A percentile compares a stretch with the other conserved stretches of the same genome.
These are phyloP conservation scores for Saxicola maurus DNA, from an alignment of 2,797 vertebrate genomes.

Conservation along the genomic window DNA sequence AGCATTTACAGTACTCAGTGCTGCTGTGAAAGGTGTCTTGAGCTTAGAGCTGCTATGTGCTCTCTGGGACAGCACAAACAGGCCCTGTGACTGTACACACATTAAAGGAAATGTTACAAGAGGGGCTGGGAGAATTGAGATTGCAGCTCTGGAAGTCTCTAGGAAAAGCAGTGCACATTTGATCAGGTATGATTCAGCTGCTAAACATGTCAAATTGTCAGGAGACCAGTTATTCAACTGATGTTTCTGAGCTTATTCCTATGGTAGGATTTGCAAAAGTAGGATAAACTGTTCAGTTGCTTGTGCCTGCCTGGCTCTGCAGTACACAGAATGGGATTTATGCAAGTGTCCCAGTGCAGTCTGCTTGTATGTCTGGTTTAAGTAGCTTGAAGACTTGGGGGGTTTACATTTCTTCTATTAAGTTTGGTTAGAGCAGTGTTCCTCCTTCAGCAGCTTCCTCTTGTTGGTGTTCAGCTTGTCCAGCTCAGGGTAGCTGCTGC, in stretches of 20 bases:
- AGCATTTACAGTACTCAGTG: not conserved
- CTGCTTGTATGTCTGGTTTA: not conserved
- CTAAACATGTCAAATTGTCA: not conserved
- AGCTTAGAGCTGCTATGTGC: not conserved
- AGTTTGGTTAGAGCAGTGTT: not conserved
- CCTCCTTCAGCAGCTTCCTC: not conserved
- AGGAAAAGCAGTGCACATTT: not conserved
- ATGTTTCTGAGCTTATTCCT: not conserved
- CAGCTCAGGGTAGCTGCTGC: not conserved
- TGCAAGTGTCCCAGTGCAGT: not conserved
- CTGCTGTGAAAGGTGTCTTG: not conserved
- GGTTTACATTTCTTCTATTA: not conserved
- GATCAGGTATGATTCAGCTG: not conserved
- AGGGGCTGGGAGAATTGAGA: not conserved
- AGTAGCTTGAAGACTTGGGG: not conserved
- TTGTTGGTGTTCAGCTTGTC: not conserved
- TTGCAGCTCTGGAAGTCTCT: not conserved
- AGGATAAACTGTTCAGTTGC: not conserved
- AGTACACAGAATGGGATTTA: not conserved
- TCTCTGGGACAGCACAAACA: not conserved
- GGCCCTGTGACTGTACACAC: not conserved
- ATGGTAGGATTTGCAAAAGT: not conserved
- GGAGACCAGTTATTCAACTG: not conserved
- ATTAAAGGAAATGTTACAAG: not conserved
- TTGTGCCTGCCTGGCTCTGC: not conserved